Base-by-base conservation (phyloP, 1,140 invertebrate species). In the Aricia agestis region DNA sequence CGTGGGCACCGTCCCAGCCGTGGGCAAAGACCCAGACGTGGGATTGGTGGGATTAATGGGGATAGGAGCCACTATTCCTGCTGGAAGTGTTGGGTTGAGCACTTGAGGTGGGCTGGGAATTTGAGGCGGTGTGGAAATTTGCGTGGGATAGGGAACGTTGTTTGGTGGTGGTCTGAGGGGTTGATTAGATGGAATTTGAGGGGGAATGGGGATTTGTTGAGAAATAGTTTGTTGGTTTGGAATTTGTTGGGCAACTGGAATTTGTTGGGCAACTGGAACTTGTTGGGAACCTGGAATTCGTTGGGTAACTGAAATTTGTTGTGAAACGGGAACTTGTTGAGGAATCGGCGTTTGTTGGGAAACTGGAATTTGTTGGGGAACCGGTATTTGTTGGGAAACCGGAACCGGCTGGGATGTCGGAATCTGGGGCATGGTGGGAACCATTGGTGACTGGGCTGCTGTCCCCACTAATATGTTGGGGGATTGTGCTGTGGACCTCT, bases 381-480 rank as follows among this genome's bases (percentile, higher is more conserved):
- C 11, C 45, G 45, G 9, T 1, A 52, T 52, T 52, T 52, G 45
- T 52, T 52, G 45, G 45, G 45, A 9, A 11, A 52, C 13, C 45
- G 13, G 13, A 11, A 52, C 45, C 10, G 10, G 45, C 3, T 52
- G 45, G 45, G 45, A 52, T 52, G 45, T 52, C 1, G 45, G 45
- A 42, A 42, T 42, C 11, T 52, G 45, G 13, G 45, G 45, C 45
- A 52, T 52, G 13, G 45, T 52, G 45, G 45, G 45, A 2, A 52
- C 45, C 1, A 82, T 75, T 0, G 86, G 80, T 1, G 84, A 82
- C 13, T 80, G 80, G 7, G 78, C 76, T 18, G 78, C 68, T 0
- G 78, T 72, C 10, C 76, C 69, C 25, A 78, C 72, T 63, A 76
- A 18, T 25, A 81, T 79, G 68, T 82, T 82, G n/a, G 78, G 76